Conservation (phyloP, 2,888 invertebrate genomes). For the Brenthis hecate region DNA sequence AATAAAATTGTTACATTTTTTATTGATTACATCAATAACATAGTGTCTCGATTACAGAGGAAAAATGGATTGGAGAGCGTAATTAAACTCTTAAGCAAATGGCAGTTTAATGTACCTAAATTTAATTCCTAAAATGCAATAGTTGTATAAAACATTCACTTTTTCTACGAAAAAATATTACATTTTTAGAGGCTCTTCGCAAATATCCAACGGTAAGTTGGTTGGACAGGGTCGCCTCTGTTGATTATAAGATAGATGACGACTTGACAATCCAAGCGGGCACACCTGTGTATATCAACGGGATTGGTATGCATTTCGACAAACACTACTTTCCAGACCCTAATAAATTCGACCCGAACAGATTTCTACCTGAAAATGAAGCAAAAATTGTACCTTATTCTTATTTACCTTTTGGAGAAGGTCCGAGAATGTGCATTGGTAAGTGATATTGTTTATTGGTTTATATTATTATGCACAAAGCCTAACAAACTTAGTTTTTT, state of each 20-base stretch:
- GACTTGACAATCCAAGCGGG: conserved; percentile 52
- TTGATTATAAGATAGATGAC: conserved; percentile 53
- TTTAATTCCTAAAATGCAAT: no score
- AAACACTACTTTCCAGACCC: conserved; percentile 77
- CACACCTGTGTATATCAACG: conserved; percentile 50
- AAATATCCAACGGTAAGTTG: conserved; percentile 59
- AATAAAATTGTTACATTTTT: no score
- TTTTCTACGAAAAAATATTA: background rate
- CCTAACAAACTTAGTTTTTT: no score
- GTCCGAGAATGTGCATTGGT: conserved; percentile 83
- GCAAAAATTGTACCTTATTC: conserved; percentile 48
- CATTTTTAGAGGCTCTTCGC: conserved; percentile 53
- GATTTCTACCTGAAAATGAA: conserved; percentile 80
- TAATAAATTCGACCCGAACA: conserved; percentile 74
- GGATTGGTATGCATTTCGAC: conserved; percentile 59
- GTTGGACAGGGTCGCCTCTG: conserved; percentile 51
- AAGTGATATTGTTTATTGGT: conserved; percentile 16
- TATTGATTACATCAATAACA: no score
- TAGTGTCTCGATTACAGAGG: no score
- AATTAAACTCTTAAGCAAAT: no score
- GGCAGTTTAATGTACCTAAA: no score
- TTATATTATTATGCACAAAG: no score
- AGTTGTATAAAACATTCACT: no score
- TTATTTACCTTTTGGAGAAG: conserved; percentile 79
- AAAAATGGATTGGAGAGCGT: no score